Percentiles rank a stretch among this genome's conserved stretches.
phyloP scores from a whole-genome alignment of 2,888 invertebrate species.

The Megalurothrips usitatus region DNA sequence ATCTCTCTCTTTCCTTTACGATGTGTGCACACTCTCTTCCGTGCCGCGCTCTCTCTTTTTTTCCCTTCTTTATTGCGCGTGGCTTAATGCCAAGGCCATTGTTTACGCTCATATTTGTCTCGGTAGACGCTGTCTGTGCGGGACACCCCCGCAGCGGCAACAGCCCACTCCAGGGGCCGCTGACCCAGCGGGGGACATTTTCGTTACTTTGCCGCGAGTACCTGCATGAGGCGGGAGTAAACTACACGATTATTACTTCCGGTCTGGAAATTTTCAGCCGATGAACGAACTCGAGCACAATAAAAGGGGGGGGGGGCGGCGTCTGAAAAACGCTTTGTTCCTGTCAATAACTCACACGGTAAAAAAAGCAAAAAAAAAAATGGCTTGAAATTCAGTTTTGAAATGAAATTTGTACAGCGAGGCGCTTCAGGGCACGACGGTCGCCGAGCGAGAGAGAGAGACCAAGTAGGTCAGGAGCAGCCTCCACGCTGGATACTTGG shows the following conservation, averaged over 20 bases:
- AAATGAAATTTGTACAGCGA: too few species aligned
- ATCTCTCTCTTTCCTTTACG: slow-evolving; percentile 31
- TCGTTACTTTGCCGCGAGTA: background rate
- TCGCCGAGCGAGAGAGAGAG: background rate
- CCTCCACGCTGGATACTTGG: too few species aligned
- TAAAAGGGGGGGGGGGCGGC: too few species aligned
- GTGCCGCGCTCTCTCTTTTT: slow-evolving; percentile 30
- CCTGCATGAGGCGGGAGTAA: background rate
- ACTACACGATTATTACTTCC: too few species aligned
- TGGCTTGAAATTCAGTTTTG: too few species aligned
- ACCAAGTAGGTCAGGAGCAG: background rate
- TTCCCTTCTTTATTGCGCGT: slow-evolving; percentile 29
- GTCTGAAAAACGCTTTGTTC: too few species aligned
- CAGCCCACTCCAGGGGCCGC: background rate
- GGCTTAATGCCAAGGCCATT: slow-evolving; percentile 19
- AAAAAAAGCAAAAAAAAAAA: too few species aligned
- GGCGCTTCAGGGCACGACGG: too few species aligned
- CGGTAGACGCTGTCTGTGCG: background rate
- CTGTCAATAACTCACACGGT: too few species aligned
- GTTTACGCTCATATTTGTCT: slow-evolving; percentile 25
- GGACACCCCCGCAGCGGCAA: background rate
- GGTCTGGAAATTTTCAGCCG: too few species aligned
- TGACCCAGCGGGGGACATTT: background rate
- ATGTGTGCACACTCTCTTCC: slow-evolving; percentile 32
- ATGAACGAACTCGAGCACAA: too few species aligned